Conservation (phyloP, 2,888 invertebrate species). For the Leucophora obtusa region DNA sequence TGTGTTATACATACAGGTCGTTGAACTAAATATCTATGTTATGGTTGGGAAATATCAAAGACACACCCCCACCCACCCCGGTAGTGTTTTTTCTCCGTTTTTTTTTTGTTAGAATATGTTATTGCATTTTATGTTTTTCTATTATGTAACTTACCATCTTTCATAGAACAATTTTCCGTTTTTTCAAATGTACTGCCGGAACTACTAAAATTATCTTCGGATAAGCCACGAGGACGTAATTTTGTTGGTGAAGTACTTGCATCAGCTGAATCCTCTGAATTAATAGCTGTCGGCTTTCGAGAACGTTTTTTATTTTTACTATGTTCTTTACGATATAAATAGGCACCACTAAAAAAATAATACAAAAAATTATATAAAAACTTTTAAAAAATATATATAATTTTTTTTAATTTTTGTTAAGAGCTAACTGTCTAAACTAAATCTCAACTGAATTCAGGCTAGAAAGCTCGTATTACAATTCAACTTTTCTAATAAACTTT, state of each 20-base stretch:
- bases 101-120: too few species aligned
- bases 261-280: slow-evolving; percentile 58
- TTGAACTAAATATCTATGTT: slow-evolving; percentile 27
- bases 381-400: neutral
- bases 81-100: too few species aligned
- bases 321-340: slow-evolving; percentile 86
- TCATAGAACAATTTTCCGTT: slow-evolving; percentile 70
- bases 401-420: neutral
- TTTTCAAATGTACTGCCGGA: slow-evolving; percentile 81
- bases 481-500: too few species aligned
- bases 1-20: slow-evolving; percentile 24
- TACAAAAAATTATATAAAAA: neutral
- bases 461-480: too few species aligned
- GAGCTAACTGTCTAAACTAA: too few species aligned
- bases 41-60: neutral
- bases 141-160: slow-evolving; percentile 68
- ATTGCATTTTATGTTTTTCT: too few species aligned
- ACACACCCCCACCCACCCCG: neutral
- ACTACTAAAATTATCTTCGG: slow-evolving; percentile 84
- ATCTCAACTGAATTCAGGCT: too few species aligned
- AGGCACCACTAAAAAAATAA: slow-evolving; percentile 82
- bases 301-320: slow-evolving; percentile 81
- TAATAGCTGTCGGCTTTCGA: slow-evolving; percentile 64
- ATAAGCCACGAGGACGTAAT: slow-evolving; percentile 80
- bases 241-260: slow-evolving; percentile 67